Conservation (phyloP, 2,113 vertebrate species). For the Corvus moneduloides region DNA sequence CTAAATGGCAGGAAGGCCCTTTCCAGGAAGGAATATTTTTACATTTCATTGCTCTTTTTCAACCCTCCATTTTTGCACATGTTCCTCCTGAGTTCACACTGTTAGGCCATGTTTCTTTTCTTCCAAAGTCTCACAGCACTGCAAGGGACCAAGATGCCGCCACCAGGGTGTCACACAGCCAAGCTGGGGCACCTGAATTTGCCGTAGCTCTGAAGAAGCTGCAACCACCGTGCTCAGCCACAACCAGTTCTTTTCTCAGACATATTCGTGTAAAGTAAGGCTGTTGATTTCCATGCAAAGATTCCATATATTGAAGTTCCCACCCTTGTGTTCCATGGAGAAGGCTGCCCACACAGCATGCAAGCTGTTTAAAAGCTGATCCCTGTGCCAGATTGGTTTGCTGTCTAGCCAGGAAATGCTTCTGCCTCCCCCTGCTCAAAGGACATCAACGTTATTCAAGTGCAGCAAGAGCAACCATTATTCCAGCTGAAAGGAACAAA, state of each 20-base stretch:
- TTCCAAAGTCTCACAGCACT: neutral
- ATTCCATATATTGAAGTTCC: neutral
- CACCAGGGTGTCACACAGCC: fast-evolving
- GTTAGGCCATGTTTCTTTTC: neutral
- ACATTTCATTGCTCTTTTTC: neutral
- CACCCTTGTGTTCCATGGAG: neutral
- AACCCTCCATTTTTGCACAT: neutral
- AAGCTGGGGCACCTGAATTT: neutral
- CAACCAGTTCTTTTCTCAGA: neutral
- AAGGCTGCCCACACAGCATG: neutral
- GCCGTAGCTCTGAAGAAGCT: neutral
- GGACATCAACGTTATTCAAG: neutral
- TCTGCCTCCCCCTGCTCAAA: conserved; percentile 3
- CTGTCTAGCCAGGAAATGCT: conserved; percentile 12
- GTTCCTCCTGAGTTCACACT: neutral
- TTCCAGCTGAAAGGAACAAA: neutral
- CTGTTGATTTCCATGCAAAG: neutral
- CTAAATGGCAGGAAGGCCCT: neutral
- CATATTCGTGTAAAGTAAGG: fast-evolving
- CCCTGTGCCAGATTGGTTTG: neutral
- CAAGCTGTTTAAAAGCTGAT: neutral
- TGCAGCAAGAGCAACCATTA: neutral
- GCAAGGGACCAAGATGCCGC: neutral
- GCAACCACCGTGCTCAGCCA: neutral
- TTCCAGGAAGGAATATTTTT: neutral